Base-by-base conservation (phyloP, 1,140 invertebrate genomes). In the Augochlora pura region DNA sequence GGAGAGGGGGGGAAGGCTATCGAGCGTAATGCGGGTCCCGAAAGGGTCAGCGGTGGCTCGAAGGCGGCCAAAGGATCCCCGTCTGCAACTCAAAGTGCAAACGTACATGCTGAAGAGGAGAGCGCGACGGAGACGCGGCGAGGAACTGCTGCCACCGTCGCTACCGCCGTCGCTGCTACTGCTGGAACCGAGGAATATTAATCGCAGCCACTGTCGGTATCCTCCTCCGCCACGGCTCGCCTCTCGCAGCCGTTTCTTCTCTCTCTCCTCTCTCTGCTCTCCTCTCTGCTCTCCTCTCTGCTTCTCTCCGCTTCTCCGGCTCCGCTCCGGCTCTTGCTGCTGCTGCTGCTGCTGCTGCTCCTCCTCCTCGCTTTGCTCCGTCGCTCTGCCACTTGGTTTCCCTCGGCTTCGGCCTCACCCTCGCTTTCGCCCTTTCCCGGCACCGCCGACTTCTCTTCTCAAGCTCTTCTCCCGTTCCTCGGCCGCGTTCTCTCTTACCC, bases 131-230 rank as follows among this genome's bases (percentile, higher is more conserved):
- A 72, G 83, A 85, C 57, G 78, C 73, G 68, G 68, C 38, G 81
- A 63, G 70, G 79, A 82, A 77, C 32, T 32, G 32, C 32, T 32
- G 32, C 32, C 32, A 32, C 32, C 32, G 32, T 81, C 85, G 78
- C 82, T 80, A 83, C 77, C 86, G 83, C 12, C 16, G 46, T 3
- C 10, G 46, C 12, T 49, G 16, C 46, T 16, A 10, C 46, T 49
- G 46, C 46, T 52, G 7, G 89, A 85, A 88, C 80, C 85, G 82
- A 82, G 83, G 91, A 91, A 91, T 91, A 91, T 91, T 91, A 91
- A 91, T 91, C 91, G 90, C 88, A 90, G 90, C 86, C 81, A 88
- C 87, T 90, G 90, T 90, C 89, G 86, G 85, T 84, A 84, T 83
- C 81, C 80, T 46, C 42, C 42, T 86, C 84, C 65, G 71, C 49